phyloP scores from a whole-genome alignment of 2,113 vertebrate genomes.

The Probosciger aterrimus region DNA sequence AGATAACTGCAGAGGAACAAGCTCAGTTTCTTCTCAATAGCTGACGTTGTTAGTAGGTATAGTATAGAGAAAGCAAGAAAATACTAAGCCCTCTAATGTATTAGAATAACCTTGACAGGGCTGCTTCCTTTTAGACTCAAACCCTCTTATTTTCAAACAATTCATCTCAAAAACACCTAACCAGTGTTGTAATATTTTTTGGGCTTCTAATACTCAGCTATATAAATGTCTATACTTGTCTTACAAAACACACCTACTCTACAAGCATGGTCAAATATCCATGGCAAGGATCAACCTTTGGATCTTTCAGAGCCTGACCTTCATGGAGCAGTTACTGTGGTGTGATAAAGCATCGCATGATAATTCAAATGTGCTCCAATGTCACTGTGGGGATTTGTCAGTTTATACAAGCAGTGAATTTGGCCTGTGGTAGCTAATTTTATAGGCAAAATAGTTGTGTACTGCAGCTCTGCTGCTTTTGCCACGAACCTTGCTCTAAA shows the following conservation, averaged over 20 bases:
- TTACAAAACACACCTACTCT: not conserved
- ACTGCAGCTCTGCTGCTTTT: not conserved
- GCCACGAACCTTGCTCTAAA: not conserved
- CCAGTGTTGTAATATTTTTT: not conserved
- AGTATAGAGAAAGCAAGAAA: not conserved
- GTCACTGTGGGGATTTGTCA: not conserved
- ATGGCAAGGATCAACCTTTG: not conserved
- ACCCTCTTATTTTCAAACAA: not conserved
- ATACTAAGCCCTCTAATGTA: not conserved
- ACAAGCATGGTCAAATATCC: not conserved
- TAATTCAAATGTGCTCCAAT: not conserved
- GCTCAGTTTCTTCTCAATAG: constrained; percentile 8
- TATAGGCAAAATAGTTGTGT: not conserved
- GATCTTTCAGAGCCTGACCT: not conserved
- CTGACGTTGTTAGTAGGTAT: not conserved
- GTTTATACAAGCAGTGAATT: not conserved
- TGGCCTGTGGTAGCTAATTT: not conserved
- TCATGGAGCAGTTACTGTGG: not conserved
- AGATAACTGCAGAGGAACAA: not conserved
- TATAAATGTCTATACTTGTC: not conserved
- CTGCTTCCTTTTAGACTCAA: not conserved
- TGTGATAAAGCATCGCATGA: not conserved
- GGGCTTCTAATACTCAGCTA: not conserved
- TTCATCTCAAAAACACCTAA: not conserved
- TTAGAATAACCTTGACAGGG: not conserved